Evolutionary conservation across 2,888 invertebrate genomes (phyloP), one percentile per base, ranked within the genome.

Genomic region (Hololepta plana): DNA sequence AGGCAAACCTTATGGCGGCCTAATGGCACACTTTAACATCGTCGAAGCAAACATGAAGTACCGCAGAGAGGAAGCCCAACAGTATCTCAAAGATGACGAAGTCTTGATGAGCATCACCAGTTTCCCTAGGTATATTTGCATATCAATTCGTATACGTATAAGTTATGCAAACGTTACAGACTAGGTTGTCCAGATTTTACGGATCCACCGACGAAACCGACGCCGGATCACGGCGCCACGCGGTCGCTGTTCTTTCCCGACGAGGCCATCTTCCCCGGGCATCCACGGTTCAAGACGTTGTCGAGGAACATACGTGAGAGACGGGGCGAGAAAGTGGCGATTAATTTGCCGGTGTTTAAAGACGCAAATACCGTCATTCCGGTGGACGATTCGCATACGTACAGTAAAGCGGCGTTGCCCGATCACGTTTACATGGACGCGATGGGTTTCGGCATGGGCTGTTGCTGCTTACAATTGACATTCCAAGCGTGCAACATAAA

Each of bases 361-460:
- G 98, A 98, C 56, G 60, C 60, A 37, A 79, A 88, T 43, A 96
- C 96, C 2, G 67, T 72, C 39, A 62, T 68, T 33, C 90, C 90
- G 3, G 80, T 90, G 41, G 82, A 82, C 46, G 75, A 82, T 37
- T 73, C 75, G 4, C 53, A 60, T 36, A 55, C 57, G 32, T 58
- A 64, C 38, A 69, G 72, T 25, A 64, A 66, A 25, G 73, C 72
- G 2, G 80, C 81, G 0, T 61, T 71, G 43, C 81, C 82, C 0
- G 84, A 95, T 59, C 85, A 90, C 45, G 82, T 99, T 35, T 91
- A 96, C 46, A 77, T 98, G 77, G 98, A 99, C 55, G 88, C 91
- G 2, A 96, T 98, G 96, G 96, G 95, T 12, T 98, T 98, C 53
- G 96, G 95, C 28, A 98, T 98, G 98, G 98, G 98, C 15, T 93